Percentiles rank a stretch among this genome's conserved stretches.
Conservation (phyloP, 1,140 invertebrate species). For the Cotesia chilonis region DNA sequence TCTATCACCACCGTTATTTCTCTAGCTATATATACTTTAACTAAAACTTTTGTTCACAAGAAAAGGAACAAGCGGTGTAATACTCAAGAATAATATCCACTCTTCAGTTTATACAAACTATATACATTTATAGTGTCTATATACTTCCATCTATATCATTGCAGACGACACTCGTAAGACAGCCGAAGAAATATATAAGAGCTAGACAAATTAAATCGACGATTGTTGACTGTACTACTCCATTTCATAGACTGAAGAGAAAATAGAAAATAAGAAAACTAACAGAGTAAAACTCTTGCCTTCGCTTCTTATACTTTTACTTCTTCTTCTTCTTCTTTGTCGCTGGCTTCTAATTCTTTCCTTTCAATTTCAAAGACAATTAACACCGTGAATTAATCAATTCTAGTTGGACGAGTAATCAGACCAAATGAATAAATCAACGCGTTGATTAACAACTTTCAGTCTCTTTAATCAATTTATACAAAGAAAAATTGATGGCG, state of each 20-base stretch:
- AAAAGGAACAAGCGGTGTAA: background rate
- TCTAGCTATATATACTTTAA: too few species aligned
- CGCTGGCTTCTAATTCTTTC: slow-evolving; percentile 6
- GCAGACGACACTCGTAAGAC: background rate
- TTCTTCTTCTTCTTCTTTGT: slow-evolving; percentile 6
- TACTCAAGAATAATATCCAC: slow-evolving; percentile 6
- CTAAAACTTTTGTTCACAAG: background rate
- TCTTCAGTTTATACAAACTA: background rate
- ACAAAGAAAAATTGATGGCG: background rate
- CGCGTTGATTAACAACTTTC: slow-evolving; percentile 1
- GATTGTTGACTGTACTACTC: slow-evolving; percentile 30
- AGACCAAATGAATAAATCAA: slow-evolving; percentile 6
- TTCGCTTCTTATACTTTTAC: background rate
- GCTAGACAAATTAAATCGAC: slow-evolving; percentile 40
- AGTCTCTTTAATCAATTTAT: background rate
- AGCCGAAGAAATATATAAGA: background rate
- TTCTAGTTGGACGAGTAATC: slow-evolving; percentile 32
- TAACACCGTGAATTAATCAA: slow-evolving; percentile 44
- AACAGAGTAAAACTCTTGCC: background rate
- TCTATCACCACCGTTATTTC: too few species aligned
- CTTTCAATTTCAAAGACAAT: slow-evolving; percentile 36
- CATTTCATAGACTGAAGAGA: slow-evolving; percentile 6
- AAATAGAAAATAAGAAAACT: background rate
- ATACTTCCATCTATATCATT: too few species aligned
- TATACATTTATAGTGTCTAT: background rate